Evolutionary conservation across 1,140 invertebrate species (phyloP).

Genomic region (Leptinotarsa undecemlineata): DNA sequence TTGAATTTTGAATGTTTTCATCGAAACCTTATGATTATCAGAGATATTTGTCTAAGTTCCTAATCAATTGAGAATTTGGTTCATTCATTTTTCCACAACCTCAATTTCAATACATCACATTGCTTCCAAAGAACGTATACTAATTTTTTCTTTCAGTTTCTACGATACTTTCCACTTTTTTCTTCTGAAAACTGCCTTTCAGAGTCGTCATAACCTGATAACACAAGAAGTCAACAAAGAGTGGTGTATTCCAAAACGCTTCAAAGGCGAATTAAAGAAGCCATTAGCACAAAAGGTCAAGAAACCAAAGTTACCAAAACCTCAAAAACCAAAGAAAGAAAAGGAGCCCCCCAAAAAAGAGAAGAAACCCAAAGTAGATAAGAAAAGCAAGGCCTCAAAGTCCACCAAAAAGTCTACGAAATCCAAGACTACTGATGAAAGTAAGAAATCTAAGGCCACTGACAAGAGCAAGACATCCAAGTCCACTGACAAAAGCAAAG

Average conservation of each 20-base stretch:
- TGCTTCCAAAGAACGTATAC: background rate
- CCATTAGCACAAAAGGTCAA: slow-evolving; percentile 36
- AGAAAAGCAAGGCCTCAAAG: slow-evolving; percentile 26
- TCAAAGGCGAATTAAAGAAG: slow-evolving; percentile 34
- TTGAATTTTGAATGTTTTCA: too few species aligned
- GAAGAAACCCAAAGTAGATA: background rate
- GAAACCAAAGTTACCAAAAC: slow-evolving; percentile 25
- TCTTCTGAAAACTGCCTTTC: slow-evolving; percentile 27
- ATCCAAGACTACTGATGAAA: slow-evolving; percentile 18
- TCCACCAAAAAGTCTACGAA: slow-evolving; percentile 19
- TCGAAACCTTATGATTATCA: too few species aligned
- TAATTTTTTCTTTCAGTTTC: slow-evolving; percentile 26
- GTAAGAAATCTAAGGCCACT: slow-evolving; percentile 6
- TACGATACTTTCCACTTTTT: slow-evolving; percentile 38
- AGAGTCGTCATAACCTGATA: slow-evolving; percentile 33
- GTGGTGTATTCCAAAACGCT: slow-evolving; percentile 42
- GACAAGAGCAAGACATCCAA: slow-evolving; percentile 21
- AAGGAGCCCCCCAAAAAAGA: slow-evolving; percentile 26
- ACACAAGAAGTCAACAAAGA: slow-evolving; percentile 39
- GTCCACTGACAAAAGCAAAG: slow-evolving; percentile 7
- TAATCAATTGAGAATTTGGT: too few species aligned
- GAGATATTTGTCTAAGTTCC: too few species aligned
- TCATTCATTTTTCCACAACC: too few species aligned
- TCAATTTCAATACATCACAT: too few species aligned
- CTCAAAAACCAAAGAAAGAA: slow-evolving; percentile 30